Base-by-base conservation (phyloP, 2,888 invertebrate species). In the Subacronicta megacephala region DNA sequence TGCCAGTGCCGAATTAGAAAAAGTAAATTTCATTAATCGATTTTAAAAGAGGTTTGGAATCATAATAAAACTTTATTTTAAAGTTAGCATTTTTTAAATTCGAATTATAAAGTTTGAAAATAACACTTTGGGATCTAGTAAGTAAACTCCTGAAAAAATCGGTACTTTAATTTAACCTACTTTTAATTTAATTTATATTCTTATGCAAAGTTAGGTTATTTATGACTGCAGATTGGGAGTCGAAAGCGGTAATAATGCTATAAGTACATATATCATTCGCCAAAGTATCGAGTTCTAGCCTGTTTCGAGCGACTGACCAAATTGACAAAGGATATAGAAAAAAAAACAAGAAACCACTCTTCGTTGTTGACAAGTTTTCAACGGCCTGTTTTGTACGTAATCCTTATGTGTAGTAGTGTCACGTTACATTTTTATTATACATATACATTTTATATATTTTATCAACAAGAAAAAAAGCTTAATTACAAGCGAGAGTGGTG, bases 401-500 rank as follows among this genome's bases (percentile, higher is more conserved):
- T 26, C 29, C 12, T 4, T 5, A 23, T 26, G 7, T 41, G 7
- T 41, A 23, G 7, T 7, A 3, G 37, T 40, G 1, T 18, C 16
- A 26, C 7, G 3, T 16, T 5, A 16, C n/a, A n/a, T n/a, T 2
- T 20, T 16, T 23, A 18, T 16, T 33, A n/a, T n/a, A n/a, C n/a
- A n/a, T n/a, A n/a, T n/a, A n/a, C n/a, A n/a, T n/a, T n/a, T n/a
- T n/a, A n/a, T n/a, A n/a, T n/a, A n/a, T n/a, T n/a, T n/a, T n/a
- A n/a, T n/a, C 37, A 17, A 13, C 2, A 12, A 46, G 18, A 52
- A 36, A 58, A 44, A 43, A 44, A 33, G 20, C 40, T 58, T 49
- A 47, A 53, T 58, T 62, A 44, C 49, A 55, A 72, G 17, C 43
- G 52, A 62, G 29, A 52, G 35, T 62, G 38, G 26, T 26, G 15